Evolutionary conservation across 2,113 vertebrate species (phyloP).

Genomic region (Upupa epops): DNA sequence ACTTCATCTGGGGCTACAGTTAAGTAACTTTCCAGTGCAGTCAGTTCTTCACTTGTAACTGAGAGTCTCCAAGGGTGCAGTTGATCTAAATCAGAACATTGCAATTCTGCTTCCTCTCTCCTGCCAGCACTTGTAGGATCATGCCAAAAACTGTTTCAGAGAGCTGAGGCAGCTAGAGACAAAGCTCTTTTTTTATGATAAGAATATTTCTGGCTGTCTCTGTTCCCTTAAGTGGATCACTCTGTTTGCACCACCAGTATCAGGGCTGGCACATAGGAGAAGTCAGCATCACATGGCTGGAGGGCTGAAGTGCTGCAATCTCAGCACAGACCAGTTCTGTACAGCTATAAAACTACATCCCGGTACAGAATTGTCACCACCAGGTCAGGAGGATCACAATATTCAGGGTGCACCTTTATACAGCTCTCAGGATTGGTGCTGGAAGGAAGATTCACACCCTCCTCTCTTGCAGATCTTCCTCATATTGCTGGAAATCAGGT

Average conservation of each 20-base stretch:
- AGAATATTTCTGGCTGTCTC: background rate
- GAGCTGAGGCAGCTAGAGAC: background rate
- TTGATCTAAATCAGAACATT: background rate
- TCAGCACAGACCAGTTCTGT: background rate
- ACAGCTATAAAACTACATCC: background rate
- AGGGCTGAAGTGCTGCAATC: background rate
- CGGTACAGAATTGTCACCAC: background rate
- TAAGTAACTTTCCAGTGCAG: background rate
- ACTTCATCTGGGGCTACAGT: background rate
- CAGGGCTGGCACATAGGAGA: background rate
- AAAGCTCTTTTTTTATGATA: background rate
- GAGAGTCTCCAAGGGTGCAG: background rate
- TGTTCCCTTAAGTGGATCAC: rapidly evolving
- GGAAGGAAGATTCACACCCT: background rate
- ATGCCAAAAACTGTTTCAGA: background rate
- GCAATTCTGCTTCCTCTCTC: background rate
- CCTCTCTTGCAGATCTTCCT: no score
- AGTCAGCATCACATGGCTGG: background rate
- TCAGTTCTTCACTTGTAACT: rapidly evolving
- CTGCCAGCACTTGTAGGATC: background rate
- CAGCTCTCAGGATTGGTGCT: background rate
- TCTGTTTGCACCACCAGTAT: background rate
- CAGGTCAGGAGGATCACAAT: rapidly evolving
- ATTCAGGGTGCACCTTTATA: background rate
- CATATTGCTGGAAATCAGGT: background rate